Evolutionary conservation across 2,113 vertebrate genomes (phyloP), one percentile per base, ranked within the genome.

Genomic region (Pogona vitticeps): DNA sequence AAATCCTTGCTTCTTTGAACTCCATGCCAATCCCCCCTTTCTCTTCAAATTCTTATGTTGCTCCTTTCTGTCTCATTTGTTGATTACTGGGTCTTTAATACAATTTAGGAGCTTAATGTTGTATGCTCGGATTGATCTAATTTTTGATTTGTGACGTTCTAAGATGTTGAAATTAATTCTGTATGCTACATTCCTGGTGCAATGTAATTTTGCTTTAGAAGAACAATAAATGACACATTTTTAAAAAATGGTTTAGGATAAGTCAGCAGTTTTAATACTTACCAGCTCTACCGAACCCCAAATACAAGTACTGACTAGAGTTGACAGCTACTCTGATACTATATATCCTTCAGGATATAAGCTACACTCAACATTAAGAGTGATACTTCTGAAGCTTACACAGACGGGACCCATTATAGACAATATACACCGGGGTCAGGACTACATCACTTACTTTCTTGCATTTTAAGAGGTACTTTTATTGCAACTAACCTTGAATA

Each of bases 211-310:
- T 56, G 65, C 68, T 85, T 78, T 58, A 68, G 73, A 78, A 85
- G n/a, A 56, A 33, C 63, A 85, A 58, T 58, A 58, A 70, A 68
- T 85, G 17, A 68, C 63, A 36, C 26, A 58, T 68, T 75, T 61
- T n/a, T 42, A 73, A 63, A 81, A 75, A 58, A 81, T 46, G 23
- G 31, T 73, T 86, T 88, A n/a, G 89, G 81, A 81, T 89, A 89
- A 86, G 23, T 82, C 6, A 18, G 31, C 21, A 83, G 33, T 65
- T 89, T 40, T 87, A 59, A 81, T 71, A 81, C 87, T 89, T 92
- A 52, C 42, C 71, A 31, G 46, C 88, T 71, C 65, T 76, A 75
- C 61, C 75, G 42, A 20, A 84, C 88, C 33, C 52, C 63, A 83
- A 76, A 75, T 1, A 12, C 63, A 83, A 76, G 71, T 1, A 12